Evolutionary conservation across 1,140 invertebrate genomes (phyloP), one percentile per base, ranked within the genome.

Genomic region (Euura lappo): DNA sequence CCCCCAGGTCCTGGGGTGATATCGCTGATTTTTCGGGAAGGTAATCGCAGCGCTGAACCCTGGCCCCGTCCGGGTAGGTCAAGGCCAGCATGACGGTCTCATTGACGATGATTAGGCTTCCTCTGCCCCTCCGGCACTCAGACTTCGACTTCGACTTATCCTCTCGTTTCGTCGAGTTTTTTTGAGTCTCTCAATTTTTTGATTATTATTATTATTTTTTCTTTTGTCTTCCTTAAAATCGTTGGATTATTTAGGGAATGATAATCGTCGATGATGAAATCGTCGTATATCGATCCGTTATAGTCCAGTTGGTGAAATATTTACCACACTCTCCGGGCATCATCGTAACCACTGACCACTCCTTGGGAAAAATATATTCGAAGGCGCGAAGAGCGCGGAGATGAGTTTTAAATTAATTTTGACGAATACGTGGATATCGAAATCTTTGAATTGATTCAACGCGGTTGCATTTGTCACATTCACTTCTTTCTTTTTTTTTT

Each of bases 1-100:
- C 51, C 8, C 51, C 67, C 75, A 75, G 74, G 78, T 76, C 80
- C 51, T 8, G 51, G 51, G 5, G 2, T 60, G 51, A 60, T 6
- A 3, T n/a, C 78, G 76, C 78, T 80, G 77, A 81, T 28, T 10
- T 46, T 70, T 70, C 69, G 44, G 51, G 51, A n/a, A 60, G 51
- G 69, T 47, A 42, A 11, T 81, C 75, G 81, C 80, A 81, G 80
- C 84, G 79, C 83, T 84, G 82, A 81, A 85, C 83, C 81, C 80
- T 81, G 78, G 80, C 80, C 82, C 80, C 80, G 79, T 78, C 79
- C 80, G 78, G 80, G 79, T 83, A 79, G 77, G 82, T 81, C 83
- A 78, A 82, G 80, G 75, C 80, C 79, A 76, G 83, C 85, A 86
- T 86, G 84, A 85, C 83, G 83, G 79, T 85, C 84, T 85, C 83